A percentile compares a stretch with the other conserved stretches of the same genome.
These are phyloP conservation scores for Sinhomidia bicolor DNA, from an alignment of 2,888 invertebrate species.

Conservation along the genomic window DNA sequence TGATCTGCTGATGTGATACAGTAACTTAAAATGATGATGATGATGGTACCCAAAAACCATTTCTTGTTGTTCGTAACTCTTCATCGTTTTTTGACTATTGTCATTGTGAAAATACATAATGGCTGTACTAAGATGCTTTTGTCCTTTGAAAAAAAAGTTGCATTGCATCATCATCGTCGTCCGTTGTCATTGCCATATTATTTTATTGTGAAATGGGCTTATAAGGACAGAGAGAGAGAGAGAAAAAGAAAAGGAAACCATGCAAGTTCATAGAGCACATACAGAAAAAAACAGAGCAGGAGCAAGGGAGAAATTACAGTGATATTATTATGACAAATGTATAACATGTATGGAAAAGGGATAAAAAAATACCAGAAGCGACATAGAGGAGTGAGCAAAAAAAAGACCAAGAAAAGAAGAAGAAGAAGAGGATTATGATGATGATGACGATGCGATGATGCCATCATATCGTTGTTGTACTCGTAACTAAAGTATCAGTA, in stretches of 20 bases:
- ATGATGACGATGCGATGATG: slow-evolving; percentile 30
- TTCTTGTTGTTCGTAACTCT: slow-evolving; percentile 19
- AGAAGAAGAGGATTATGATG: slow-evolving; percentile 50
- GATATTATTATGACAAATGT: slow-evolving; percentile 27
- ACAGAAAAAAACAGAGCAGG: not conserved
- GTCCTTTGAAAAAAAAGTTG: slow-evolving; percentile 37
- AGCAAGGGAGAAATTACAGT: not conserved
- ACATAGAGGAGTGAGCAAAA: slow-evolving; percentile 39
- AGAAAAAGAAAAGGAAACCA: slow-evolving; percentile 13
- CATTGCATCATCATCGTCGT: slow-evolving; percentile 30
- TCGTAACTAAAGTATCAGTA: not conserved
- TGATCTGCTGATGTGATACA: slow-evolving; percentile 8
- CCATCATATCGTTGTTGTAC: not conserved
- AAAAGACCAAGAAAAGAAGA: slow-evolving; percentile 13
- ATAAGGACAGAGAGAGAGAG: not conserved
- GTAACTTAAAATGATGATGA: slow-evolving; percentile 5
- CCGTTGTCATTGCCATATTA: slow-evolving; percentile 2
- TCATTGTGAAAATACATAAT: slow-evolving; percentile 35
- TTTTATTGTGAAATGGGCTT: slow-evolving; percentile 44
- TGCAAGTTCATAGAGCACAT: slow-evolving; percentile 54
- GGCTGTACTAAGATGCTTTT: not conserved
- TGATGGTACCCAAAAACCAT: slow-evolving; percentile 24
- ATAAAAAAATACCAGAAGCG: not conserved
- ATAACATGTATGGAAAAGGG: slow-evolving; percentile 14
- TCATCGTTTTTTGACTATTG: slow-evolving; percentile 33